These are phyloP conservation scores for Boulengeromyrus knoepffleri DNA, from an alignment of 2,113 vertebrate species.

Conservation along the genomic window DNA sequence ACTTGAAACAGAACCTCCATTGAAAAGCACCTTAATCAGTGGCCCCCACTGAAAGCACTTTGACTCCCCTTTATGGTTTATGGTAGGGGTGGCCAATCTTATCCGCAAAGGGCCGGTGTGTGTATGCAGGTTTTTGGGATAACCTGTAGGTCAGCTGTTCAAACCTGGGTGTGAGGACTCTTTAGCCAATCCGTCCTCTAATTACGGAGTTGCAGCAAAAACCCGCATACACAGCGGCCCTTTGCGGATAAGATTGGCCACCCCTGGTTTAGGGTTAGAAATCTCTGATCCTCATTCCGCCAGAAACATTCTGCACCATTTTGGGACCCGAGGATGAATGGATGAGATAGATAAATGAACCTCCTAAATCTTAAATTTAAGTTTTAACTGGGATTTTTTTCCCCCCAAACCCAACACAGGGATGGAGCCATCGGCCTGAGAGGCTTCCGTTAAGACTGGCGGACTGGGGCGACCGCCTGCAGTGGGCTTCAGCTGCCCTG, in stretches of 20 bases:
- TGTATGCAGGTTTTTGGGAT: too few species aligned
- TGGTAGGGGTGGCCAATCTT: too few species aligned
- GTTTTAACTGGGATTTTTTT: not conserved
- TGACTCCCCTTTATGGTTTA: not conserved
- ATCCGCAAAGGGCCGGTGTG: too few species aligned
- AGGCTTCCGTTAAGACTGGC: not conserved
- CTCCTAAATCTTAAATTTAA: not conserved
- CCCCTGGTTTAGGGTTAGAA: not conserved
- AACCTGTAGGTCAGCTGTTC: too few species aligned
- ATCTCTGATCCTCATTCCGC: not conserved
- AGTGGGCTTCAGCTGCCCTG: not conserved
- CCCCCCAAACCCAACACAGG: not conserved
- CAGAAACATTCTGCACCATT: not conserved
- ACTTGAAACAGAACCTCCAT: not conserved
- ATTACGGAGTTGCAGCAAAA: too few species aligned
- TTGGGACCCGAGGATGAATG: not conserved
- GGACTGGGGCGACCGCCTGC: not conserved
- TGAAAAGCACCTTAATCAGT: not conserved
- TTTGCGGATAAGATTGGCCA: too few species aligned
- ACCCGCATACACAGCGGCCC: too few species aligned
- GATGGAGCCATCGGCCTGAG: not conserved
- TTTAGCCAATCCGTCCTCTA: too few species aligned
- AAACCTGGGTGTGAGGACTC: too few species aligned
- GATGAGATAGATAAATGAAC: not conserved
- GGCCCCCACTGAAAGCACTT: not conserved